Percentiles rank a stretch among this genome's conserved stretches.
Conservation (phyloP, 2,797 vertebrate species). For the Muscicapa striata region DNA sequence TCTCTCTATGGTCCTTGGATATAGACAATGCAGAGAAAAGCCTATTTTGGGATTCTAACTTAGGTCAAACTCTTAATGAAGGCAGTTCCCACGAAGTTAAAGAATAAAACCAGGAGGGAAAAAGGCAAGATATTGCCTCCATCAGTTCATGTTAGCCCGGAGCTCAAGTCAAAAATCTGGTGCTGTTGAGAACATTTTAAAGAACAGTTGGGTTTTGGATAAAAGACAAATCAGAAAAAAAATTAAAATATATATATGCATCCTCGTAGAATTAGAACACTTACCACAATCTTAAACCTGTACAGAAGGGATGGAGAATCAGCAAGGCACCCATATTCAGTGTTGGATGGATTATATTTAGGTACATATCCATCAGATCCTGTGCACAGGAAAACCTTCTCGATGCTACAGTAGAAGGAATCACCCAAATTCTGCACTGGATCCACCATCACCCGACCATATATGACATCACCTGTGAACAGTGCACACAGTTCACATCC, state of each 20-base stretch:
- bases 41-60: not conserved
- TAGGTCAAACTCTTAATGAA: not conserved
- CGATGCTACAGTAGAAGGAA: constrained; percentile 93
- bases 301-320: constrained; percentile 90
- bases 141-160: not conserved
- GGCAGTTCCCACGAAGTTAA: not conserved
- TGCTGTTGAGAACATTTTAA: not conserved
- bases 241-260: not conserved
- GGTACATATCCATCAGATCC: constrained; percentile 94
- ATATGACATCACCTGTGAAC: constrained; percentile 86
- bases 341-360: constrained; percentile 88
- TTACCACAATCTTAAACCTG: constrained; percentile 93
- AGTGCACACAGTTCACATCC: not conserved
- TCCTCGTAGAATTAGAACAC: constrained; percentile 36
- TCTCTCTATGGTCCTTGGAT: accelerated
- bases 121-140: not conserved
- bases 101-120: not conserved
- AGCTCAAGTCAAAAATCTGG: not conserved
- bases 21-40: not conserved
- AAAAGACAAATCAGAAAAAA: not conserved
- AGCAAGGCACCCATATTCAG: constrained; percentile 92
- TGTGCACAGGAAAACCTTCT: constrained; percentile 94
- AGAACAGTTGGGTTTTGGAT: not conserved
- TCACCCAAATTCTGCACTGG: constrained; percentile 95
- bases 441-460: constrained; percentile 95